Evolutionary conservation across 1,140 invertebrate species (phyloP), one percentile per base, ranked within the genome.

Genomic region (Homalodisca vitripennis): DNA sequence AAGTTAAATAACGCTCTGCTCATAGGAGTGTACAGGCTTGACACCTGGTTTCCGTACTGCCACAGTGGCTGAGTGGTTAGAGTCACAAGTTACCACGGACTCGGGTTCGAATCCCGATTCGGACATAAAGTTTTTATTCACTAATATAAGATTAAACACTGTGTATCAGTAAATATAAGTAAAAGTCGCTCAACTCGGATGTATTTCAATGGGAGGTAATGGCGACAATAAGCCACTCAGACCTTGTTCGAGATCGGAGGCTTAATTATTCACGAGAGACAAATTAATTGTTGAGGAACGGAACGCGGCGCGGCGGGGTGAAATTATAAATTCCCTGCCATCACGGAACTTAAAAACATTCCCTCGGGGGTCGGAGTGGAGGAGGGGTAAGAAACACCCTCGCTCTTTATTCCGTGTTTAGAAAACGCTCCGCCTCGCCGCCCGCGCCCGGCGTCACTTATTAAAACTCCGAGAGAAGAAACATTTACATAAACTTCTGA

Each of bases 401-500:
- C 14, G 48, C 48, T 51, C 48, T 51, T 51, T 51, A 51, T 51
- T 10, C 48, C 48, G 6, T 51, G 48, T 51, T 51, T 51, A 51
- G 48, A 51, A 51, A 51, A 51, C 48, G 17, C 48, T 12, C 48
- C n/a, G 6, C 17, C n/a, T n/a, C n/a, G n/a, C n/a, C n/a, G n/a
- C n/a, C 34, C 34, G n/a, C n/a, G n/a, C n/a, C 6, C 34, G 34
- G 14, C 3, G 48, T 51, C 48, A 51, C 48, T 51, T 51, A 51
- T 51, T 51, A 51, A 51, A 51, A 51, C 48, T 51, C 48, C 22
- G 48, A 51, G n/a, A n/a, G 27, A 60, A 60, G 55, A 60, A 60
- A 60, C 55, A 60, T 60, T 60, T 60, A 60, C 55, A 60, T 60
- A 60, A 60, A 60, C 22, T 60, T 30, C 3, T 27, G 55, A 13